Evolutionary conservation across 2,113 vertebrate genomes (phyloP), one percentile per base, ranked within the genome.

Genomic region (Prunella himalayana): DNA sequence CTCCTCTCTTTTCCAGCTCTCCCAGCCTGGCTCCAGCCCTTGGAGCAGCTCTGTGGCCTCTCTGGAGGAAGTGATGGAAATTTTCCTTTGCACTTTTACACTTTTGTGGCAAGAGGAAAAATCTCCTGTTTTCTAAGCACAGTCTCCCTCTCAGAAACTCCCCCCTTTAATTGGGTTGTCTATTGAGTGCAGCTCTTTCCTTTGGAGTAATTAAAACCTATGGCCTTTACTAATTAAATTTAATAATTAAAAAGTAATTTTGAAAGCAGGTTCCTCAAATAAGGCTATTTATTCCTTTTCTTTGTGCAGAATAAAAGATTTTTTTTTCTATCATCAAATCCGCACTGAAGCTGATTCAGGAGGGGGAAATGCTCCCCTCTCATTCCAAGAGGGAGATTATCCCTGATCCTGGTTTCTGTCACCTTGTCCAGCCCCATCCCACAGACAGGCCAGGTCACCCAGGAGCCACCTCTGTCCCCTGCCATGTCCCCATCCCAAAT

Each of bases 361-460:
- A n/a, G 75, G 61, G 27, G 28, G 27, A 70, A 47, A 14, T 2
- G 1, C 33, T 28, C 47, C 35, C 4, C 56, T 10, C 10, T 41
- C 54, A 8, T 6, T 37, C 27, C 60, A 13, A 17, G 56, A 59
- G 3, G 27, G 27, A 31, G 28, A 28, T 87, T 84, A 16, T 68
- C 57, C 51, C 44, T 24, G 41, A 61, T 53, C 11, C 45, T 33
- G 65, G 33, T 56, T 78, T 42, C 23, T 37, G 72, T n/a, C 8
- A 9, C 81, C 42, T 33, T 3, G 4, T 6, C 66, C 45, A 10
- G n/a, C 18, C 21, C 4, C 6, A 0, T 12, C 9, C 27, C 45
- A 20, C 2, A 3, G 64, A 30, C 70, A 7, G 30, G 4, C 44
- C 22, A n/a, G 19, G 2, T 1, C 69, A 30, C 69, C 37, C 9